A percentile compares a stretch with the other conserved stretches of the same genome.
Evolutionary conservation across 2,113 vertebrate genomes (phyloP).

Genomic region (Anthoscopus minutus): DNA sequence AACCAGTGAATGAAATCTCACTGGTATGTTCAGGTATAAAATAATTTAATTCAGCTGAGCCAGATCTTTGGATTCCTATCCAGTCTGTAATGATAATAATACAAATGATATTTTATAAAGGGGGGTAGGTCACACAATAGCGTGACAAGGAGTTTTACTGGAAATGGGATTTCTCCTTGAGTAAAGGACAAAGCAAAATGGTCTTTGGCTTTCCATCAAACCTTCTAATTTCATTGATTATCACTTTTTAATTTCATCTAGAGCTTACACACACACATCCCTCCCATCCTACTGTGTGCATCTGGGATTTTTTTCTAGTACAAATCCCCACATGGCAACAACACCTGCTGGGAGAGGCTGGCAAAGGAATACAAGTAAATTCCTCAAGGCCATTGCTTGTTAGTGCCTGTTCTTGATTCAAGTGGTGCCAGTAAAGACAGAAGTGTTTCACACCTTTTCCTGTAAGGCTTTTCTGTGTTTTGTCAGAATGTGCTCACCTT

Average conservation of each 20-base stretch:
- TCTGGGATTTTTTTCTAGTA: not conserved
- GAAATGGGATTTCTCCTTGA: not conserved
- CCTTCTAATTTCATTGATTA: constrained; percentile 28
- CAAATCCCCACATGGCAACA: constrained; percentile 44
- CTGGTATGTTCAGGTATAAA: not conserved
- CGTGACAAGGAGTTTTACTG: not conserved
- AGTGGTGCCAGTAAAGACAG: constrained; percentile 62
- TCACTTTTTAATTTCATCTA: not conserved
- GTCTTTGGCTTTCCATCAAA: constrained; percentile 15
- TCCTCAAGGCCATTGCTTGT: constrained; percentile 66
- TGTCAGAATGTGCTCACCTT: constrained; percentile 29
- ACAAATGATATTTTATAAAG: not conserved
- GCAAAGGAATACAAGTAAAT: constrained; percentile 55
- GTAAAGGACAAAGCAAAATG: not conserved
- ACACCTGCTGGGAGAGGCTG: constrained; percentile 61
- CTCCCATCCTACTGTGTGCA: not conserved
- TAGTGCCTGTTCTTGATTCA: constrained; percentile 69
- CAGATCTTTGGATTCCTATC: not conserved
- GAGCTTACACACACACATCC: not conserved
- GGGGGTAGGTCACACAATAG: not conserved
- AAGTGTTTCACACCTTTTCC: constrained; percentile 61
- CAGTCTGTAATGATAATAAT: not conserved
- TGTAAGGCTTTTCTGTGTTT: constrained; percentile 42
- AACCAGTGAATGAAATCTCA: not conserved
- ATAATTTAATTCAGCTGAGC: not conserved